Conservation (phyloP, 2,797 vertebrate genomes). For the Melopsittacus undulatus region DNA sequence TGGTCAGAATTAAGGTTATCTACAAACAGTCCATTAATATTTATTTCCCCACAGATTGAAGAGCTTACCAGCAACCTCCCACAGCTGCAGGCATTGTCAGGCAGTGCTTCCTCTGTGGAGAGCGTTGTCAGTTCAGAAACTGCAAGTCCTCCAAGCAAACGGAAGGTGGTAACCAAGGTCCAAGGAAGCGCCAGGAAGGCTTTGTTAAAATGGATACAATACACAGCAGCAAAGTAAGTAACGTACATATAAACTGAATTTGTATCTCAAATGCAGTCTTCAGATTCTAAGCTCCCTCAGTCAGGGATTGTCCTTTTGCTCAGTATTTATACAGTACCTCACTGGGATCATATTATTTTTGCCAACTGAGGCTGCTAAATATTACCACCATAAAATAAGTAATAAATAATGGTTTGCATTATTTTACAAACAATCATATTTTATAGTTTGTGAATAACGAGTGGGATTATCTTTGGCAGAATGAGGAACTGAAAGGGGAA, state of each 20-base stretch:
- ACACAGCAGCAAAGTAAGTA: conserved; percentile 89
- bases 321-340: background rate
- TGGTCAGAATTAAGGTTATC: background rate
- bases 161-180: conserved; percentile 86
- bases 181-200: conserved; percentile 93
- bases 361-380: background rate
- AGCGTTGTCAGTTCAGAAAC: conserved; percentile 88
- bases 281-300: background rate
- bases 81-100: conserved; percentile 84
- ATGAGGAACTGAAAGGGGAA: background rate
- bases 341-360: background rate
- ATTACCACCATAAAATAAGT: background rate
- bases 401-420: background rate
- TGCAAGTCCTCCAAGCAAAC: conserved; percentile 91
- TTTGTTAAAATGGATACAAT: conserved; percentile 93
- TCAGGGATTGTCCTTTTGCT: background rate
- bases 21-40: background rate
- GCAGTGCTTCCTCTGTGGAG: conserved; percentile 92
- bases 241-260: background rate
- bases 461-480: background rate
- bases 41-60: conserved; percentile 84
- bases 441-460: background rate
- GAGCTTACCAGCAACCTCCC: conserved; percentile 94
- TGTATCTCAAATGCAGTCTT: background rate
- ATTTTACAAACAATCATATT: background rate